Percentiles rank a stretch among this genome's conserved stretches.
Evolutionary conservation across 2,113 vertebrate species (phyloP).

Genomic region (Periophthalmodon schlosseri): DNA sequence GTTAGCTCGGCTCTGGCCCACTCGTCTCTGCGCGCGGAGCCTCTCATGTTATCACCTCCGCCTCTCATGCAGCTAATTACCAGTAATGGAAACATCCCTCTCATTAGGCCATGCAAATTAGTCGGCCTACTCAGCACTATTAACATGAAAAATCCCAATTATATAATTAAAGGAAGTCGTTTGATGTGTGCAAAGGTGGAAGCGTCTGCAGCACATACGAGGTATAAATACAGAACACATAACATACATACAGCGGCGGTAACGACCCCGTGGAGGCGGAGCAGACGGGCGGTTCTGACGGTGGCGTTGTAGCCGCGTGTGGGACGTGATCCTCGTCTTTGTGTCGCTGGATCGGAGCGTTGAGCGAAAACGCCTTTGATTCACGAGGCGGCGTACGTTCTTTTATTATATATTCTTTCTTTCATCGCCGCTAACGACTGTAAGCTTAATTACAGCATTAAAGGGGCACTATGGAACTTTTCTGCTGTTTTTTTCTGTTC

Average conservation of each 20-base stretch:
- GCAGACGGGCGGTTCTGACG: constrained; percentile 59
- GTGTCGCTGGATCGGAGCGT: constrained; percentile 54
- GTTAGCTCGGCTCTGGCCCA: constrained; percentile 27
- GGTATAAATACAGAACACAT: too few species aligned
- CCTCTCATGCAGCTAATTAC: constrained; percentile 82
- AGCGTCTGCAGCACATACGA: constrained; percentile 27
- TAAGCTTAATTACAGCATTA: too few species aligned
- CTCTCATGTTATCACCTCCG: constrained; percentile 66
- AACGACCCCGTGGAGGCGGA: too few species aligned
- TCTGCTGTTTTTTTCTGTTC: too few species aligned
- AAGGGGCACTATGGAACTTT: too few species aligned
- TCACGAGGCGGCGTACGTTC: background rate
- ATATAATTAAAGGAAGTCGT: constrained; percentile 79
- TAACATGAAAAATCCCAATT: constrained; percentile 79
- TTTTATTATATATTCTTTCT: too few species aligned
- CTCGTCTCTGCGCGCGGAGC: constrained; percentile 53
- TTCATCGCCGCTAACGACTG: too few species aligned
- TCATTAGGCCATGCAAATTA: constrained; percentile 83
- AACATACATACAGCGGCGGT: too few species aligned
- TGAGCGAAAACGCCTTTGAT: background rate
- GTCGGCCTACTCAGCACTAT: constrained; percentile 77
- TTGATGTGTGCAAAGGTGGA: constrained; percentile 75
- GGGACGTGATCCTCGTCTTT: constrained; percentile 56
- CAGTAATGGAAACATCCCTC: constrained; percentile 83
- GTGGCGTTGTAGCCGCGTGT: constrained; percentile 62